Evolutionary conservation across 2,888 invertebrate genomes (phyloP).

Genomic region (Eristalinus aeneus): DNA sequence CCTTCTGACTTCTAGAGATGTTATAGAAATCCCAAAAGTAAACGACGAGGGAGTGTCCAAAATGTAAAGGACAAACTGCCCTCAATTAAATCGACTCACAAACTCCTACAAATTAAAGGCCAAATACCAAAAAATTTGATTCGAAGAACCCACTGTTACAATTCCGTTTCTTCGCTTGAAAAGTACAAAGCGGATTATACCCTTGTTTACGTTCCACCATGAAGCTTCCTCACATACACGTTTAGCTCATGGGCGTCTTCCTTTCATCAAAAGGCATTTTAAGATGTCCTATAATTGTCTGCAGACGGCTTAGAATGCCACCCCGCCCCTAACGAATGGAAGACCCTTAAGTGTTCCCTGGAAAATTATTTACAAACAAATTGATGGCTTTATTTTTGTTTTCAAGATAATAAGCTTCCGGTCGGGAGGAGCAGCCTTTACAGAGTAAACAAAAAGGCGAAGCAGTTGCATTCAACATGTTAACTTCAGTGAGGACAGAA

Average conservation of each 20-base stretch:
- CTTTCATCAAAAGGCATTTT: background rate
- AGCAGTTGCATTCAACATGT: constrained; percentile 51
- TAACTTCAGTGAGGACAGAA: constrained; percentile 45
- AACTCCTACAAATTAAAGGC: too few species aligned
- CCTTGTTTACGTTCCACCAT: too few species aligned
- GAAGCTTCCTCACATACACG: background rate
- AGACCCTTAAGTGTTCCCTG: constrained; percentile 58
- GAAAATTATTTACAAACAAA: constrained; percentile 68
- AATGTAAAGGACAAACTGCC: too few species aligned
- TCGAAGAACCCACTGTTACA: too few species aligned
- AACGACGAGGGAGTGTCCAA: too few species aligned
- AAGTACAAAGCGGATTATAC: too few species aligned
- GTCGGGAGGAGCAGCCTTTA: background rate
- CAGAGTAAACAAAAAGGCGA: constrained; percentile 44
- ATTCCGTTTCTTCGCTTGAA: too few species aligned
- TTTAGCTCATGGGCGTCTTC: background rate
- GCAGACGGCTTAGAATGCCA: background rate
- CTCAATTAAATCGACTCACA: too few species aligned
- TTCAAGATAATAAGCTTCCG: background rate
- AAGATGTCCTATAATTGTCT: background rate
- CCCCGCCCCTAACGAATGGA: constrained; percentile 51
- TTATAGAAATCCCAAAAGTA: too few species aligned
- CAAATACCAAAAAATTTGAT: too few species aligned
- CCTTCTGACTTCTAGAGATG: too few species aligned
- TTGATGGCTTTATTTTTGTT: constrained; percentile 12